Base-by-base conservation (phyloP, 2,888 invertebrate genomes). In the Pheosia tremula region DNA sequence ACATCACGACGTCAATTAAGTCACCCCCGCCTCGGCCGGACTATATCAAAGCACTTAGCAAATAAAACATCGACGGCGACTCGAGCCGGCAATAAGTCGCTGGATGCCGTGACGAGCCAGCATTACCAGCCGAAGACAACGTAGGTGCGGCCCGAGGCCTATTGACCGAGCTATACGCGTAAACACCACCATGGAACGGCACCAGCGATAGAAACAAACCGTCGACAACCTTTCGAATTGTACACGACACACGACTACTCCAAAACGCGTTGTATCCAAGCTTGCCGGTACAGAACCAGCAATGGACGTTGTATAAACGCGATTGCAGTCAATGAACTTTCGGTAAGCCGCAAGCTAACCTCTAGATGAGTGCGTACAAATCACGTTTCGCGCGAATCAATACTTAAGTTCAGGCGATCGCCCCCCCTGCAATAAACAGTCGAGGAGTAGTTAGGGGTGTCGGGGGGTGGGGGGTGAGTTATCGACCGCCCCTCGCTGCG, bases 321-420 rank as follows among this genome's bases (percentile, higher is more conserved):
- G 66, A 77, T 63, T 59, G 65, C 77, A 72, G 72, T 72, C 80
- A 78, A 82, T 81, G 80, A 84, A 82, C 78, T 80, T 79, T 75
- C 74, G 76, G 79, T 76, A 79, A 82, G 83, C 86, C 87, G 85
- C 87, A 85, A 86, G 85, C 88, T 86, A 87, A 90, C 88, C 89
- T 88, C 87, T 87, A 90, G 93, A 92, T 91, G 91, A 93, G 90
- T 91, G 92, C 91, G 93, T 92, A 93, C 93, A 93, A 93, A 93
- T 93, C 93, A 93, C 92, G 93, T 92, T 93, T 92, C 90, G 92
- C 91, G 93, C 92, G 93, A 93, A 93, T 93, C 93, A 93, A 93
- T 93, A 93, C 93, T 93, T 92, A 93, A 93, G 93, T 93, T 92
- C 83, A 91, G 92, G 91, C 92, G 91, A 91, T 91, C 90, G 89